Conservation (phyloP, 1,140 invertebrate genomes). For the Platyura marginata region DNA sequence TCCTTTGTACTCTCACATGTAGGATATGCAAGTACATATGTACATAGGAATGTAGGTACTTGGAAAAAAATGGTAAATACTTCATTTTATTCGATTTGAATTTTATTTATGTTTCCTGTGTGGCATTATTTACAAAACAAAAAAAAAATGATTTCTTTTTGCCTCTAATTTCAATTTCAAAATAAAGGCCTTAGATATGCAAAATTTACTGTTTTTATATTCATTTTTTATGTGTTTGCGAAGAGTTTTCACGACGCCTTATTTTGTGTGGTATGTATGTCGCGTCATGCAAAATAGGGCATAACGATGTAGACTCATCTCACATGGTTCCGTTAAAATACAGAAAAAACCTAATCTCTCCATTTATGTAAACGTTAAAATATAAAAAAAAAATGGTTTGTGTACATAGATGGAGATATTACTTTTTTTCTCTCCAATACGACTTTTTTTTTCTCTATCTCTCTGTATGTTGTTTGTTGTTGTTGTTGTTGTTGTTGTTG, state of each 20-base stretch:
- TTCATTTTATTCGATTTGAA: not conserved
- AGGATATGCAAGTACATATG: not conserved
- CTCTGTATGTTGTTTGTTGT: no score
- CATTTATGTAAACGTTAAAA: not conserved
- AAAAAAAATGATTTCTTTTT: not conserved
- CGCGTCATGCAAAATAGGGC: constrained; percentile 39
- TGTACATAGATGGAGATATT: not conserved
- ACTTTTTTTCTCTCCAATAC: no score
- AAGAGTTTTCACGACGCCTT: constrained; percentile 1
- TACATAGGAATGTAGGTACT: not conserved
- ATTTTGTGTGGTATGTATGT: constrained; percentile 7
- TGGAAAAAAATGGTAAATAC: not conserved
- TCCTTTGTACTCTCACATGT: not conserved
- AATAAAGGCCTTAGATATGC: not conserved
- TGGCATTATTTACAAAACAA: not conserved
- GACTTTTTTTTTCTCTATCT: no score
- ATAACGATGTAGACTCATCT: constrained; percentile 23
- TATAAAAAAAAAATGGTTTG: not conserved
- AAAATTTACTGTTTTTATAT: not conserved
- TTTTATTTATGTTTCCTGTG: not conserved
- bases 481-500: no score
- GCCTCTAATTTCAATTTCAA: not conserved
- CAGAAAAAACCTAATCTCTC: not conserved
- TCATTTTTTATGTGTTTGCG: not conserved
- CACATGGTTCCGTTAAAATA: constrained; percentile 30